Evolutionary conservation across 2,888 invertebrate genomes (phyloP).

Genomic region (Hypomecis punctinalis): DNA sequence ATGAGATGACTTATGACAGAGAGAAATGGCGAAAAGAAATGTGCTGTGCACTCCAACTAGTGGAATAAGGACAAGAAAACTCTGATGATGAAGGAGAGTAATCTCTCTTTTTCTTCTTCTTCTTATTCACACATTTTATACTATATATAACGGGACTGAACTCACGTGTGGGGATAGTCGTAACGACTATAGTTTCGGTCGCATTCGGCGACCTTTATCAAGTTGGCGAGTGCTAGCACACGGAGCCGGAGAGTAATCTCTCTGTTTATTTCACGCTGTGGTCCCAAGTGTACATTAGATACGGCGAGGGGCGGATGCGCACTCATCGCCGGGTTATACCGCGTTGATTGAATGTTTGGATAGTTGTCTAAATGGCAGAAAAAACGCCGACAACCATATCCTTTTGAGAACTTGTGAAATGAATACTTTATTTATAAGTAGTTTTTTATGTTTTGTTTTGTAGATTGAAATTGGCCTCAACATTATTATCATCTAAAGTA

Average conservation of each 20-base stretch:
- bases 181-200: no score
- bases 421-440: conserved; percentile 1
- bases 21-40: no score
- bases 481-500: neutral
- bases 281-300: conserved; percentile 55
- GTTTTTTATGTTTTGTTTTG: neutral
- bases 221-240: no score
- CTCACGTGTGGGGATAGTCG: no score
- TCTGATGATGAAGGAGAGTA: neutral
- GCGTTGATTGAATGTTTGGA: conserved; percentile 63
- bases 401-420: conserved; percentile 26
- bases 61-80: no score
- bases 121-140: no score
- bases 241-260: no score
- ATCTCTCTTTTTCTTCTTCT: no score
- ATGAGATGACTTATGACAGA: no score
- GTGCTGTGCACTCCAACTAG: no score
- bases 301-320: conserved; percentile 62
- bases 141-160: no score
- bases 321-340: conserved; percentile 58
- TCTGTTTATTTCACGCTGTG: conserved; percentile 30
- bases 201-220: no score
- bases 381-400: conserved; percentile 36
- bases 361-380: conserved; percentile 48
- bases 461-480: neutral